Conservation (phyloP, 1,140 invertebrate genomes). For the Hestina assimilis region DNA sequence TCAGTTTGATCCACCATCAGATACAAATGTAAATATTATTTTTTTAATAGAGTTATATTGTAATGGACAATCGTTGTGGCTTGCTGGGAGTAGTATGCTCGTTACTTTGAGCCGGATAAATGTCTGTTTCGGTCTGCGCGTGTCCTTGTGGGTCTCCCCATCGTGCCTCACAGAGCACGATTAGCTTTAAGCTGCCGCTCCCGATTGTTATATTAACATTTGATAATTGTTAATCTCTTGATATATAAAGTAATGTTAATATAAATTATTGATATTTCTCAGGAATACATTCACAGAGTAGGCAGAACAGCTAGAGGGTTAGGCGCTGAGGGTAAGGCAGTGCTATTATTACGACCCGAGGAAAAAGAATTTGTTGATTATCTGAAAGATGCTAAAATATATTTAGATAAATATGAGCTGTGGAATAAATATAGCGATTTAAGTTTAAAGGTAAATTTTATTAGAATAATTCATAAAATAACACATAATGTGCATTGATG, state of each 20-base stretch:
- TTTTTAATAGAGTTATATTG: neutral
- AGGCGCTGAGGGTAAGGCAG: conserved; percentile 90
- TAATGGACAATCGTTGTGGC: too few relatives aligned
- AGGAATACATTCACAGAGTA: conserved; percentile 93
- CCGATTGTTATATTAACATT: too few relatives aligned
- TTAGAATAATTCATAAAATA: neutral
- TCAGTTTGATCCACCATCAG: conserved; percentile 97
- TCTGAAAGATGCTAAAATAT: conserved; percentile 91
- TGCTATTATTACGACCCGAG: conserved; percentile 92
- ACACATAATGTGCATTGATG: too few relatives aligned
- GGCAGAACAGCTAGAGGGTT: conserved; percentile 96
- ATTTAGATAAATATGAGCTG: conserved; percentile 72
- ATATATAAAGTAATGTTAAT: neutral
- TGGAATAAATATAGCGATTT: conserved; percentile 60
- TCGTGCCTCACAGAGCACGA: too few relatives aligned
- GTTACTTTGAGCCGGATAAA: too few relatives aligned
- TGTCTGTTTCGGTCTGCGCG: too few relatives aligned
- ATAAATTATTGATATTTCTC: conserved; percentile 29
- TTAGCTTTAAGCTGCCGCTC: too few relatives aligned
- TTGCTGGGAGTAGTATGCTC: too few relatives aligned
- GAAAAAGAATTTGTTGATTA: conserved; percentile 94
- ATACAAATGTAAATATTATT: conserved; percentile 86
- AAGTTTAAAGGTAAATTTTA: conserved; percentile 46
- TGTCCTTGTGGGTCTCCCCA: too few relatives aligned
- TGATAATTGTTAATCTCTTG: neutral